Evolutionary conservation across 1,140 invertebrate species (phyloP).

Genomic region (Sitobion miscanthi): DNA sequence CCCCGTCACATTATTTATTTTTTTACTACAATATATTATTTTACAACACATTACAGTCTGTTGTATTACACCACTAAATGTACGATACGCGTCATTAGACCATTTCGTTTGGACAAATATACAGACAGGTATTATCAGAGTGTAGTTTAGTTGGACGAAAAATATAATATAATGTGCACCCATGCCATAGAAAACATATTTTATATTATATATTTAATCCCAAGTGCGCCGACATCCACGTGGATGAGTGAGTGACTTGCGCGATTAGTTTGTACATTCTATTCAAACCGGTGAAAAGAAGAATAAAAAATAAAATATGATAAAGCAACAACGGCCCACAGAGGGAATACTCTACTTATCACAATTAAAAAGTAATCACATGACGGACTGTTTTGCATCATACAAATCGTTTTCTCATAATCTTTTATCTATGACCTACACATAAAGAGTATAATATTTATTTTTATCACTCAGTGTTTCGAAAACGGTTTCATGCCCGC

Average conservation of each 20-base stretch:
- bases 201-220: not conserved
- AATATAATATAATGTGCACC: not conserved
- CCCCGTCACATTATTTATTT: not conserved
- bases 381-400: not conserved
- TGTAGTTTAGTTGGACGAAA: not conserved
- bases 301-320: too few relatives aligned
- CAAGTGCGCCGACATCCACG: not conserved
- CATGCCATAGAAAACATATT: not conserved
- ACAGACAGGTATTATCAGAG: not conserved
- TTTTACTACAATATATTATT: not conserved
- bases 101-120: not conserved
- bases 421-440: not conserved
- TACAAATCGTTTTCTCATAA: not conserved
- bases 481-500: not conserved
- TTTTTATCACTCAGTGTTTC: not conserved
- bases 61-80: not conserved
- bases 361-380: slow-evolving; percentile 9
- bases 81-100: not conserved
- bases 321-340: not conserved
- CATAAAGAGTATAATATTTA: not conserved
- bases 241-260: not conserved
- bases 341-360: not conserved
- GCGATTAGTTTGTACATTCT: not conserved
- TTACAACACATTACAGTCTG: not conserved
- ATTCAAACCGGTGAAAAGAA: not conserved